Conservation (phyloP, 2,113 vertebrate species). For the Zootoca vivipara region DNA sequence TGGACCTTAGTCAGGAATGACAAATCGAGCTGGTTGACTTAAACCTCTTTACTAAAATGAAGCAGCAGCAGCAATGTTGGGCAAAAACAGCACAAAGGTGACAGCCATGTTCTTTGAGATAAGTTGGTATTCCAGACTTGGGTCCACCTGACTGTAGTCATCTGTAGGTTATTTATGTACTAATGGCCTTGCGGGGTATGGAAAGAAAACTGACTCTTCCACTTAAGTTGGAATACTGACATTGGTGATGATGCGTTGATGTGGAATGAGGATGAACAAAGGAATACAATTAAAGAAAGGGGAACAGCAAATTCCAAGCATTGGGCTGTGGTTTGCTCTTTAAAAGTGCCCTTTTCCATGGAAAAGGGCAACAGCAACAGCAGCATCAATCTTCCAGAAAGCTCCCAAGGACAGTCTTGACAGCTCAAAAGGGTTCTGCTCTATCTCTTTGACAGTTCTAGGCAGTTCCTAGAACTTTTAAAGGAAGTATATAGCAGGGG, state of each 20-base stretch:
- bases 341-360: slow-evolving; percentile 1
- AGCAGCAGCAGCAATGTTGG: not conserved
- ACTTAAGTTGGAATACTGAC: not conserved
- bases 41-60: not conserved
- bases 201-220: not conserved
- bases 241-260: not conserved
- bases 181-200: not conserved
- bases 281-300: not conserved
- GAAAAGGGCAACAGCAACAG: not conserved
- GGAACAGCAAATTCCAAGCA: not conserved
- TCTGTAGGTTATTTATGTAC: not conserved
- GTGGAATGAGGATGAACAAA: not conserved
- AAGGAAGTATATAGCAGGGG: not conserved
- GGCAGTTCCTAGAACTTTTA: not conserved
- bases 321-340: not conserved
- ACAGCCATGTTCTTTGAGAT: accelerated
- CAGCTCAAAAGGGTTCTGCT: not conserved
- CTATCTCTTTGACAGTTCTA: not conserved
- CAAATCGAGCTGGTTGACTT: not conserved
- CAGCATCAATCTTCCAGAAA: not conserved
- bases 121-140: accelerated
- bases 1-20: not conserved
- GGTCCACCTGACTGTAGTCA: accelerated
- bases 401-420: not conserved
- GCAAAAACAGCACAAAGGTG: accelerated